Conservation (phyloP, 2,113 vertebrate species). For the Callipepla squamata region DNA sequence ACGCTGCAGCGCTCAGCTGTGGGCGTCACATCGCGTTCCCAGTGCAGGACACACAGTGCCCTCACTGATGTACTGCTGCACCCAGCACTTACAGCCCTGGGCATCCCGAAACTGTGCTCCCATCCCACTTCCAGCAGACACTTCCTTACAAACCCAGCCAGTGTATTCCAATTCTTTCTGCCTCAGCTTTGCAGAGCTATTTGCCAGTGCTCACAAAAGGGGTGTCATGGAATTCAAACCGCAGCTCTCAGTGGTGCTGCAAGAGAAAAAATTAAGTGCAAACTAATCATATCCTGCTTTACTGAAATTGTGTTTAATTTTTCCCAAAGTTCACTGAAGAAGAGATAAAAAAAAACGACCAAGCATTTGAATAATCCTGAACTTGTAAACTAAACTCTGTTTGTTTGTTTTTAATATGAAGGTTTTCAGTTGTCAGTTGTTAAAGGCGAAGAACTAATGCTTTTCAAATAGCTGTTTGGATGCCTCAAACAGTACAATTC, state of each 20-base stretch:
- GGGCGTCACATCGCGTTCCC: neutral
- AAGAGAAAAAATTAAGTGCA: neutral
- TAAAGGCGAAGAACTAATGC: neutral
- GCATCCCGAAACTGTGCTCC: neutral
- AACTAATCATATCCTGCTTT: neutral
- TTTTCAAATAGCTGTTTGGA: neutral
- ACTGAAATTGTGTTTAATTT: neutral
- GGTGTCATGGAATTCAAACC: neutral
- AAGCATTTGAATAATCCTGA: neutral
- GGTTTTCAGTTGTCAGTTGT: neutral
- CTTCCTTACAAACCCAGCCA: neutral
- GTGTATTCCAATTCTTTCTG: neutral
- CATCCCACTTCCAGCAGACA: neutral
- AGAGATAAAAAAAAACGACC: neutral
- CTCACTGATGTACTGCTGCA: neutral
- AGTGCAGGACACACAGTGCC: neutral
- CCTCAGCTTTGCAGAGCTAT: neutral
- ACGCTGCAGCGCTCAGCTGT: fast-evolving
- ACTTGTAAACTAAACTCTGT: neutral
- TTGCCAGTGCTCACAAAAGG: neutral
- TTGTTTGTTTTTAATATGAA: neutral
- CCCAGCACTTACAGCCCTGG: neutral
- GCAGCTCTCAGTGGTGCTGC: neutral
- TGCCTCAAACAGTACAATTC: neutral
- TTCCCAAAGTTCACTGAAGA: neutral